Percentiles rank a stretch among this genome's conserved stretches.
These are phyloP conservation scores for Sphenodon punctatus DNA, from an alignment of 2,797 vertebrate genomes.

Conservation along the genomic window DNA sequence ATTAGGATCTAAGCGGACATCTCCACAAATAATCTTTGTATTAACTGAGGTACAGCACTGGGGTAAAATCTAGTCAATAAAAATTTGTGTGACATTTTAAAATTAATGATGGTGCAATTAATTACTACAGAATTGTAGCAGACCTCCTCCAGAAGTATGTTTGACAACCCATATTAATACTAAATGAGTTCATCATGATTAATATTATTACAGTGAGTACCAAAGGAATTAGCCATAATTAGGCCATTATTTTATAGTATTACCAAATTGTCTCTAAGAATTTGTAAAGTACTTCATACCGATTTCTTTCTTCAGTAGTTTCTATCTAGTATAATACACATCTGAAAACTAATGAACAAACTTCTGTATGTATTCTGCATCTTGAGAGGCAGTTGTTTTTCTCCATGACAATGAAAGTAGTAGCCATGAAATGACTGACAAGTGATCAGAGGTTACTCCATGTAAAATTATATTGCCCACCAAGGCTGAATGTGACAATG, in stretches of 20 bases:
- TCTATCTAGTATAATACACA: neutral
- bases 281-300: slow-evolving; percentile 10
- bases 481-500: neutral
- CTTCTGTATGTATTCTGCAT: neutral
- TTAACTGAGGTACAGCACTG: neutral
- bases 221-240: slow-evolving; percentile 37
- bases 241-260: neutral
- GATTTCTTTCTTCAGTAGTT: neutral
- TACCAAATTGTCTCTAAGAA: neutral
- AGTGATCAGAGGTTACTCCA: neutral
- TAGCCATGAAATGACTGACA: neutral
- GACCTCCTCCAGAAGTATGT: slow-evolving; percentile 28
- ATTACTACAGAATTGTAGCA: slow-evolving; percentile 19
- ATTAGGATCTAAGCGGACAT: slow-evolving; percentile 8
- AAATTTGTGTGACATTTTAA: slow-evolving; percentile 26
- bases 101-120: slow-evolving; percentile 15
- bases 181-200: slow-evolving; percentile 15
- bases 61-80: neutral
- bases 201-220: slow-evolving; percentile 15
- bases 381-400: neutral
- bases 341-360: neutral
- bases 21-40: neutral
- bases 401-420: too few relatives aligned
- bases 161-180: neutral
- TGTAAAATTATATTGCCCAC: neutral